Evolutionary conservation across 2,113 vertebrate species (phyloP), one percentile per base, ranked within the genome.

Genomic region (Hippopotamus amphibius): DNA sequence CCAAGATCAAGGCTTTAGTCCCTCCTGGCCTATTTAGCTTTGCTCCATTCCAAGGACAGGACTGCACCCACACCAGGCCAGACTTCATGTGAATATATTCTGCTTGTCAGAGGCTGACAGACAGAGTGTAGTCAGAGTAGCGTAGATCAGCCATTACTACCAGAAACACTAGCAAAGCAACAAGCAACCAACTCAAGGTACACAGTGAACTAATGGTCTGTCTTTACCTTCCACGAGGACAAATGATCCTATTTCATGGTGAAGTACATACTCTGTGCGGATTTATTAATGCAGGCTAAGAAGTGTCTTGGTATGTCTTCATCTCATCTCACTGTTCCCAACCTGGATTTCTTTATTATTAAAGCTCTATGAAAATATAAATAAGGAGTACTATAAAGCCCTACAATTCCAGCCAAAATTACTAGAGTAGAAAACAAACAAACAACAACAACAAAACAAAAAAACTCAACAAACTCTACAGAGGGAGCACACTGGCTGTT

Each of bases 1-100:
- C 89, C 97, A 95, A 97, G 82, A 92, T 89, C 89, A 96, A 97
- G 93, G 55, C 63, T 82, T 90, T 66, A 80, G 93, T 95, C 82
- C 55, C 48, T 14, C 15, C 37, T 83, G 77, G 82, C 57, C 69
- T 94, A 86, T 63, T 93, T 91, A 68, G 50, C 33, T 76, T 72
- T 92, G 83, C 84, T 92, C 92, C 72, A 80, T 91, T 96, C 83
- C 83, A 59, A 41, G 79, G 57, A 88, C 26, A 81, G 89, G 92
- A 79, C 57, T 66, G 30, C 81, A 48, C 61, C 90, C 82, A 92
- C 9, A 84, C 37, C 53, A 91, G 63, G 46, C 43, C 93, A 96
- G 68, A 86, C 37, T 57, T 90, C 28, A 53, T 48, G 53, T 80
- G 92, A 93, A 80, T 66, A 33, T 74, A 61, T 94, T 96, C 57